phyloP scores from a whole-genome alignment of 2,113 vertebrate genomes.

The Burhinus bistriatus region DNA sequence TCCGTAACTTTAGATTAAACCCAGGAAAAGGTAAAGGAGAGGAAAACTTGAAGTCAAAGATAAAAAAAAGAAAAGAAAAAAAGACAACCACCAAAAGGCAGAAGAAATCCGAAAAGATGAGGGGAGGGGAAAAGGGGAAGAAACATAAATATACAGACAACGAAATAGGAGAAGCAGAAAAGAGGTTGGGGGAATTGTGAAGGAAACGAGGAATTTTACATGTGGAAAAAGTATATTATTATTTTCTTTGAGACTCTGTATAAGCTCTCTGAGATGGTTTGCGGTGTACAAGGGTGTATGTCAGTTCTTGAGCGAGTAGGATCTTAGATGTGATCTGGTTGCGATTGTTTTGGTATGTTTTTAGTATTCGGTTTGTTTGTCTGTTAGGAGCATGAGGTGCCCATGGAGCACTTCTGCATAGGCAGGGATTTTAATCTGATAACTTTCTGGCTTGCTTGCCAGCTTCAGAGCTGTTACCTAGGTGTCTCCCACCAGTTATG shows the following conservation, averaged over 20 bases:
- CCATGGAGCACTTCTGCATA: neutral
- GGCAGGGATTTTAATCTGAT: neutral
- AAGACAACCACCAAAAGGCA: neutral
- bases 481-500: neutral
- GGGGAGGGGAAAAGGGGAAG: neutral
- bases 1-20: neutral
- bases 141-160: neutral
- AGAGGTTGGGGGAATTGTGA: neutral
- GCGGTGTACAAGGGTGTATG: too few species aligned
- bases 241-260: neutral
- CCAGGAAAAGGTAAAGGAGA: neutral
- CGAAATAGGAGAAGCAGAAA: neutral
- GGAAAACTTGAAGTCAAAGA: neutral
- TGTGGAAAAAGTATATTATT: neutral
- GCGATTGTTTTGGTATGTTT: neutral
- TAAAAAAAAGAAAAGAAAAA: neutral
- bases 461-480: neutral
- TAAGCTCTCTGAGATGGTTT: neutral
- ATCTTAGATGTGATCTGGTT: neutral
- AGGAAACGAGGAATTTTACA: neutral
- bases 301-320: neutral
- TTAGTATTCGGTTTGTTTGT: neutral
- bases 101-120: neutral
- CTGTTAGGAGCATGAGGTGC: neutral
- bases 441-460: neutral